Evolutionary conservation across 2,113 vertebrate genomes (phyloP).

Genomic region (Hemibates koningsi): DNA sequence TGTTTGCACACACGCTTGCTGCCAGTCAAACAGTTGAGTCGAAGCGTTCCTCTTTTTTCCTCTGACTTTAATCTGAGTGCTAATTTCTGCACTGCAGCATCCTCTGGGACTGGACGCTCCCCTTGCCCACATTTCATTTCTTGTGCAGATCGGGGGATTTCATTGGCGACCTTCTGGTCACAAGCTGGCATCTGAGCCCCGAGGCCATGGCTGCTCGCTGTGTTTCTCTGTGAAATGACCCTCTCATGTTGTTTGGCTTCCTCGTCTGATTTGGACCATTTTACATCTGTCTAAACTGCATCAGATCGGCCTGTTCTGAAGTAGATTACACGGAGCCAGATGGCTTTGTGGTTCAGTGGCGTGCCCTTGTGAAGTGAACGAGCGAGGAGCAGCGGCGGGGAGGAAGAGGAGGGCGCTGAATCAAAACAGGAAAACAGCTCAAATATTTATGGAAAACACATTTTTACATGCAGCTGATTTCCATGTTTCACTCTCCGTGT

Average conservation of each 20-base stretch:
- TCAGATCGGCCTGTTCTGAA: background rate
- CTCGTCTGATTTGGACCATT: background rate
- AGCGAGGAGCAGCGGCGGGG: background rate
- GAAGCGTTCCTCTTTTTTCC: background rate
- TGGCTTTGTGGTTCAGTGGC: slow-evolving; percentile 9
- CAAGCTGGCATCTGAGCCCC: background rate
- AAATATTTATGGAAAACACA: background rate
- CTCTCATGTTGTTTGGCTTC: slow-evolving; percentile 8
- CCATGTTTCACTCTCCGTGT: background rate
- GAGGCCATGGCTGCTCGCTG: background rate
- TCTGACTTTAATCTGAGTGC: background rate
- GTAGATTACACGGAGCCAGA: slow-evolving; percentile 29
- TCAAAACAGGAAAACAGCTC: background rate
- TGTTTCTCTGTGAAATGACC: slow-evolving; percentile 5
- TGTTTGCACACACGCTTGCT: background rate
- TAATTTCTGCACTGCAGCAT: background rate
- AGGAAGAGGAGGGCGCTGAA: background rate
- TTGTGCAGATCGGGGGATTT: background rate
- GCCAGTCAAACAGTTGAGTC: background rate
- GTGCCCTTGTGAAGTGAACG: background rate
- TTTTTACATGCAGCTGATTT: background rate
- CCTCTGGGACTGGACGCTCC: background rate
- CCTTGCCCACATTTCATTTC: background rate
- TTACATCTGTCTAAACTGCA: slow-evolving; percentile 15
- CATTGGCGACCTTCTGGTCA: background rate